These are phyloP conservation scores for Aphelenchoides besseyi DNA, from an alignment of 1,140 invertebrate genomes.

Conservation along the genomic window DNA sequence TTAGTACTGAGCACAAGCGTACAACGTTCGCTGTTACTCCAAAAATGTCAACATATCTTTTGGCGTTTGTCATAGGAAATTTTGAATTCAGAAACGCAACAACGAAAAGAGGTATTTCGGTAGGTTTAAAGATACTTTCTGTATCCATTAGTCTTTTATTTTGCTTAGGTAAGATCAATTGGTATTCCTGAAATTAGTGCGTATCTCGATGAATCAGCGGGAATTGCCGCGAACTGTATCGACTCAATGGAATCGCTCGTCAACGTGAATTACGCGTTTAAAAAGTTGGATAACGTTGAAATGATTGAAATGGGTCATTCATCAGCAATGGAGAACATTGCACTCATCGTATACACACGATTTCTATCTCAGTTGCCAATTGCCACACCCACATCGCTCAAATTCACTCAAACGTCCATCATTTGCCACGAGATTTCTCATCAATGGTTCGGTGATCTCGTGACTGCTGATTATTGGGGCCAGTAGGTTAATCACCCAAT, in stretches of 20 bases:
- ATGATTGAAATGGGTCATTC: slow-evolving; percentile 18
- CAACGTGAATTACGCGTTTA: neutral
- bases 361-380: slow-evolving; percentile 14
- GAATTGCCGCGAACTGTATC: slow-evolving; percentile 7
- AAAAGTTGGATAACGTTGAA: slow-evolving; percentile 16
- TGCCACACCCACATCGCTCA: neutral
- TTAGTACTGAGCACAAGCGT: neutral
- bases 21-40: neutral
- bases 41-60: slow-evolving; percentile 4
- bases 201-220: neutral
- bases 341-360: slow-evolving; percentile 14
- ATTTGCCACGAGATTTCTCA: slow-evolving; percentile 20
- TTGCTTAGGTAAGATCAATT: slow-evolving; percentile 10
- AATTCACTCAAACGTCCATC: neutral
- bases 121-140: neutral
- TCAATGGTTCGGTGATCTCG: slow-evolving; percentile 13
- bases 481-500: neutral
- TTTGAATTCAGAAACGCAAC: neutral
- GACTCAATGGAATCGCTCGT: slow-evolving; percentile 14
- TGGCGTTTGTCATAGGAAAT: slow-evolving; percentile 17
- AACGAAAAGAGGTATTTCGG: neutral
- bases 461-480: slow-evolving; percentile 1
- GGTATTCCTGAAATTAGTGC: neutral
- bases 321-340: slow-evolving; percentile 15
- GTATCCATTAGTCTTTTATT: neutral